Base-by-base conservation (phyloP, 2,797 vertebrate species). In the Mormyrus hasselquistii region DNA sequence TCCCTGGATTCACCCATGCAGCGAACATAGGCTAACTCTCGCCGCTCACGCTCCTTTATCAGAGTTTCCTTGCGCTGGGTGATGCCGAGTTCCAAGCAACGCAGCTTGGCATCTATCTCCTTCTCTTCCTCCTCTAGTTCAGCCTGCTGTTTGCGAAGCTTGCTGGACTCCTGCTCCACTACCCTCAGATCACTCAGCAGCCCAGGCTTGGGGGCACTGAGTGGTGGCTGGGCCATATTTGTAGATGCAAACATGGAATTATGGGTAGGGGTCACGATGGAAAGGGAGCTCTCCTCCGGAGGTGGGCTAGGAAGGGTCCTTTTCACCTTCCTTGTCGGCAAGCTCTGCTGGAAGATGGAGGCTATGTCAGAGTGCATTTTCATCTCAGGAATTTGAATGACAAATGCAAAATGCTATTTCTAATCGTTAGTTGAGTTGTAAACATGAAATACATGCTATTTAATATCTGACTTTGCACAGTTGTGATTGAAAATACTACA, bases 41-140 rank as follows among this genome's bases (percentile, higher is more conserved):
- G 96, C 91, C 96, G 95, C n/a, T 97, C 97, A 44, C 97, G 95
- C 89, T 99, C 99, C 92, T 98, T 99, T 91, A 98, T 96, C 92
- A 99, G 92, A 0, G 98, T 98, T 92, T 99, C 98, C 93, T 99
- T 99, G 92, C 98, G 97, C 90, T 99, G 98, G 69, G 97, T 97
- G 93, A 99, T 99, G 52, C 99, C 99, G 93, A 99, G 94, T 94
- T 99, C 99, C 90, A 99, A 92, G 93, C 99, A 99, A 94, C 98
- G 97, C 90, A 99, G 95, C 94, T 99, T 99, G 92, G 99, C 98
- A 19, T 99, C 99, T 0, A 99, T 99, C 93, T 99, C 99, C 92
- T 99, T 99, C 93, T 99, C 99, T 90, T 99, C 99, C 89, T 99
- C 98, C 0, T 99, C 99, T 91, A 99, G 95, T 94, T 99, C 99